Evolutionary conservation across 2,797 vertebrate species (phyloP).

Genomic region (Perodicticus potto): DNA sequence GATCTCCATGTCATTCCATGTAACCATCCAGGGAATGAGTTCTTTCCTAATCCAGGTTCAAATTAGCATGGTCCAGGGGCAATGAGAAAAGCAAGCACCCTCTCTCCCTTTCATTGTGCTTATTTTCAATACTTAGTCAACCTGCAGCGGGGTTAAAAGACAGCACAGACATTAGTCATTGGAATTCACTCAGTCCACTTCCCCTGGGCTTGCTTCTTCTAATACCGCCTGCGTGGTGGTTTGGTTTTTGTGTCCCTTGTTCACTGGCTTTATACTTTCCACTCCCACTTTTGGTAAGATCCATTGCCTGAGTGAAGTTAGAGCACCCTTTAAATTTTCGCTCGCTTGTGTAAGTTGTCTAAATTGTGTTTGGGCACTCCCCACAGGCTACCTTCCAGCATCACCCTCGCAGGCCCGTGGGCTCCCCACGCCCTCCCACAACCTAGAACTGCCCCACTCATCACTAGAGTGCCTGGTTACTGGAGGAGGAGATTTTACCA

Average conservation of each 20-base stretch:
- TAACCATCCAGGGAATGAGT: background rate
- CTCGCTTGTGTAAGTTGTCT: background rate
- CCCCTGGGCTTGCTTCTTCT: background rate
- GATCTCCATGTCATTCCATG: background rate
- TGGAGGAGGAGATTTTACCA: too few species aligned
- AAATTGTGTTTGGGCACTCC: background rate
- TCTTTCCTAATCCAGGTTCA: background rate
- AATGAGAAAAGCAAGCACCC: background rate
- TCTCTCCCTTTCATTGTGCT: background rate
- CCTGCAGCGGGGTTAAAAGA: background rate
- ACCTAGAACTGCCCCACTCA: background rate
- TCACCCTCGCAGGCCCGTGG: background rate
- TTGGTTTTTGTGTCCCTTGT: background rate
- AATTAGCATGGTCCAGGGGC: background rate
- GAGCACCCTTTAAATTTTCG: background rate
- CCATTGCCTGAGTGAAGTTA: too few species aligned
- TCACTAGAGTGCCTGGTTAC: too few species aligned
- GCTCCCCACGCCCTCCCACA: fast-evolving
- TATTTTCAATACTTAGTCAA: background rate
- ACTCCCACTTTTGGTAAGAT: background rate
- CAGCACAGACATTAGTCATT: background rate
- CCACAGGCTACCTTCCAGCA: background rate
- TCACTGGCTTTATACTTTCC: background rate
- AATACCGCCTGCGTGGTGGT: background rate
- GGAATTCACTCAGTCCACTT: background rate